Evolutionary conservation across 2,888 invertebrate species (phyloP), one percentile per base, ranked within the genome.

Genomic region (Oscheius sp.): DNA sequence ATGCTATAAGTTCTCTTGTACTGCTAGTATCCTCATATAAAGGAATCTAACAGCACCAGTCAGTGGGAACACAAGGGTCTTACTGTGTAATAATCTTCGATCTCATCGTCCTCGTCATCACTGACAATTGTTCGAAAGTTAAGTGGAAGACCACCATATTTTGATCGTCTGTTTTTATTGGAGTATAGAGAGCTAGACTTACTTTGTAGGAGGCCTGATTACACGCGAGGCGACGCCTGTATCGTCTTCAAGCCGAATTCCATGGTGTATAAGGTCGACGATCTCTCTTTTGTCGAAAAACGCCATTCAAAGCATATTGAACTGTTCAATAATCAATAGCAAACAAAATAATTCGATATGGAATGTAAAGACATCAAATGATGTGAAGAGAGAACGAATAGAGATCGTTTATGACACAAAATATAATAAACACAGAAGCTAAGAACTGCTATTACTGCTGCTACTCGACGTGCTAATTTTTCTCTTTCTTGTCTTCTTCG

Each of bases 141-240:
- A 26, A 78, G 47, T 8, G 77, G 80, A 1, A 80, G 64, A 22
- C 80, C 80, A 5, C 80, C 77, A 33, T 68, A 68, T 50, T 75
- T 71, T 8, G 73, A 66, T 2, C 76, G 59, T 24, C 76, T 75
- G 45, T n/a, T 65, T 17, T 2, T 14, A 22, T 17, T 17, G 26
- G 20, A 5, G 20, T 41, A n/a, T 4, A 12, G 2, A 24, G 6
- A 4, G 26, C 62, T 33, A 30, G 1, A 20, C 26, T 24, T 33
- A 70, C 70, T 66, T 54, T 12, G 47, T 56, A 3, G 72, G 64
- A 32, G 50, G 66, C 12, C 67, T 45, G 0, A 77, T 47, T n/a
- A 71, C 56, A 17, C 71, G 63, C 8, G 65, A 62, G 14, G 74
- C 71, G 2, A 73, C 38, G 1, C 74, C 74, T 2, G 63, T 67